phyloP scores from a whole-genome alignment of 2,888 invertebrate genomes.

The Leptinotarsa juncta region DNA sequence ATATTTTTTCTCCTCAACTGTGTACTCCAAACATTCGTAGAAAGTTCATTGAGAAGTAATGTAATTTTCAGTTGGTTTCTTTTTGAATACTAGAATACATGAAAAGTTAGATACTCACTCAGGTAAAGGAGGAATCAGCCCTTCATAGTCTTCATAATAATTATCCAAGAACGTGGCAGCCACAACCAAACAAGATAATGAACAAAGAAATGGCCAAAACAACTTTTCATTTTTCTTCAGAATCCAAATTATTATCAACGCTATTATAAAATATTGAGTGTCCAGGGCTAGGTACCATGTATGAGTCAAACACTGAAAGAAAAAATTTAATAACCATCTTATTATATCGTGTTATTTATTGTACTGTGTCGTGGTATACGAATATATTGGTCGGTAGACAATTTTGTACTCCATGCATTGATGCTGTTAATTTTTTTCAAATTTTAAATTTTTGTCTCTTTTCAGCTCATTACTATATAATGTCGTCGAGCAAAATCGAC shows the following conservation, averaged over 20 bases:
- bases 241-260: conserved; percentile 52
- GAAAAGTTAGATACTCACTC: conserved; percentile 43
- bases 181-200: conserved; percentile 8
- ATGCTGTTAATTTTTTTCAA: too few species aligned
- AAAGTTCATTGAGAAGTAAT: background rate
- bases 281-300: conserved; percentile 61
- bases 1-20: too few species aligned
- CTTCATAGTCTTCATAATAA: conserved; percentile 29
- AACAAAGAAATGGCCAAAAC: conserved; percentile 27
- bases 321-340: background rate
- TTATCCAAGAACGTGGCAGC: conserved; percentile 21
- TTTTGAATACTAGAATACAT: conserved; percentile 5
- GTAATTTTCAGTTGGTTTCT: background rate
- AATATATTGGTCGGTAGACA: too few species aligned
- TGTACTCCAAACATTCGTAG: too few species aligned
- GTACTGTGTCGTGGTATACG: too few species aligned
- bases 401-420: too few species aligned
- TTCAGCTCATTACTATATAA: too few species aligned
- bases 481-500: too few species aligned
- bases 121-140: conserved; percentile 35
- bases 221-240: conserved; percentile 43
- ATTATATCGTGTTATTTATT: too few species aligned
- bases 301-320: conserved; percentile 28
- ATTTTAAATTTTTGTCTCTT: too few species aligned
- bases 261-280: conserved; percentile 57